Evolutionary conservation across 2,113 vertebrate species (phyloP).

Genomic region (Tachycineta bicolor): DNA sequence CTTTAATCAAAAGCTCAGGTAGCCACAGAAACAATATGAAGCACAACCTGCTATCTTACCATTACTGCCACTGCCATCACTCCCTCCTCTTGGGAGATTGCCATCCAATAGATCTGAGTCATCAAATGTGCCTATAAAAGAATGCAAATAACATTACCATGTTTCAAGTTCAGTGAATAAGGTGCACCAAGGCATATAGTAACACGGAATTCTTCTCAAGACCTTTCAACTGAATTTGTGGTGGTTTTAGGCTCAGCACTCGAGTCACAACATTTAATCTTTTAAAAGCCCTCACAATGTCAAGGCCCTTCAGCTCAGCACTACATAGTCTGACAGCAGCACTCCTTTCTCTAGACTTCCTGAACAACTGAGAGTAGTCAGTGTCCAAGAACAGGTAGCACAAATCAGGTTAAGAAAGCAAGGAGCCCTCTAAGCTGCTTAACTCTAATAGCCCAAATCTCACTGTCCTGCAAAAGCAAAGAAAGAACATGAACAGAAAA

Average conservation of each 20-base stretch:
- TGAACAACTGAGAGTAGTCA: background rate
- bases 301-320: background rate
- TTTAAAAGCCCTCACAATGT: background rate
- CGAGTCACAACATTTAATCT: background rate
- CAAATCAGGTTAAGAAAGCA: background rate
- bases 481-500: background rate
- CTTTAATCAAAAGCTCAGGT: background rate
- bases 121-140: background rate
- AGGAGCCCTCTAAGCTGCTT: background rate
- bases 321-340: background rate
- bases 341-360: background rate
- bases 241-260: background rate
- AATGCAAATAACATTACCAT: background rate
- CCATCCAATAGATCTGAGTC: constrained; percentile 12
- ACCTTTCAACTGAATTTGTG: background rate
- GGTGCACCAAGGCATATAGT: background rate
- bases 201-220: background rate
- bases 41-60: background rate
- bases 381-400: background rate
- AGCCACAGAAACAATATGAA: background rate
- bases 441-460: background rate
- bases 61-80: background rate
- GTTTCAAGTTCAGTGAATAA: background rate
- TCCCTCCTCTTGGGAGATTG: background rate
- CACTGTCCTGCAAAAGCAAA: background rate